These are phyloP conservation scores for Mechanitis mazaeus DNA, from an alignment of 2,888 invertebrate genomes.

Conservation along the genomic window DNA sequence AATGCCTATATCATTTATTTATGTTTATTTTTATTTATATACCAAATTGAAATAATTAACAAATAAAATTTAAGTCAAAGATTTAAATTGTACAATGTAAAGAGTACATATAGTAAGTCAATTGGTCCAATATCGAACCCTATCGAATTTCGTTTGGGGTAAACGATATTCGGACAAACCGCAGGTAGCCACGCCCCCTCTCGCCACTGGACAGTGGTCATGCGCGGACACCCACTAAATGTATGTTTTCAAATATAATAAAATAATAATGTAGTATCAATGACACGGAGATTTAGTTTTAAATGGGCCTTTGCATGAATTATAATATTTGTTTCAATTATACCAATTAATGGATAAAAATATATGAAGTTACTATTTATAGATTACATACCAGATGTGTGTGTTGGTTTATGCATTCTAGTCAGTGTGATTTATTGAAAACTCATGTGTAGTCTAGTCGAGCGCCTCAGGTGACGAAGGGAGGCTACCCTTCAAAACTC, in stretches of 20 bases:
- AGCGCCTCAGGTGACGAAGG: constrained; percentile 63
- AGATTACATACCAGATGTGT: constrained; percentile 11
- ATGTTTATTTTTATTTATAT: too few species aligned
- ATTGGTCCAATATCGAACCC: constrained; percentile 47
- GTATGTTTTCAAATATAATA: background rate
- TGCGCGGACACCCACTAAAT: constrained; percentile 56
- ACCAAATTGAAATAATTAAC: background rate
- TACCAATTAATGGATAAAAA: background rate
- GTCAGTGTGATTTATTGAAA: constrained; percentile 53
- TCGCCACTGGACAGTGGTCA: constrained; percentile 70
- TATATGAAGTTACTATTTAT: background rate
- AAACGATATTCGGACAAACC: constrained; percentile 41
- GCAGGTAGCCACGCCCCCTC: constrained; percentile 56
- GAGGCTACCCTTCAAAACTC: constrained; percentile 43
- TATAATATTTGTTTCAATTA: constrained; percentile 11
- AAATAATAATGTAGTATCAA: too few species aligned
- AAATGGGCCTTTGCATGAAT: constrained; percentile 8
- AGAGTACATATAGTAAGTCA: background rate
- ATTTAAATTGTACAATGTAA: background rate
- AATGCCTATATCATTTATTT: background rate
- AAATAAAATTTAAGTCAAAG: background rate
- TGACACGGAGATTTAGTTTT: too few species aligned
- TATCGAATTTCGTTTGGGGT: constrained; percentile 39
- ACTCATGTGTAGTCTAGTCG: constrained; percentile 51
- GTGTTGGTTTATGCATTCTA: constrained; percentile 29